Conservation (phyloP, 2,797 vertebrate genomes). For the Pseudomugil tenellus region DNA sequence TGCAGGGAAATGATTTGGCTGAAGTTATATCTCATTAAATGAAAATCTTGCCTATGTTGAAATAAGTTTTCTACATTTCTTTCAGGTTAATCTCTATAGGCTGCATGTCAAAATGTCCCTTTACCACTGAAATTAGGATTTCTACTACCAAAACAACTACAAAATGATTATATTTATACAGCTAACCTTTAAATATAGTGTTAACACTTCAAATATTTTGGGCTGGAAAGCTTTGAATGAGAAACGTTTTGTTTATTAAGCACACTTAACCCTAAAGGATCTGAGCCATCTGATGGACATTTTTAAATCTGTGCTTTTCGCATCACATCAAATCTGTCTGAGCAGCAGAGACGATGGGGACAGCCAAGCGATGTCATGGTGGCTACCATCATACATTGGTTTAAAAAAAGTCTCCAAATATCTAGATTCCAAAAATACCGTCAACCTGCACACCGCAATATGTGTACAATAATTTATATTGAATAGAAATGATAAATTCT, state of each 20-base stretch:
- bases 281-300: neutral
- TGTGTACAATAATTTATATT: neutral
- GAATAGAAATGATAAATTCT: neutral
- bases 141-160: too few species aligned
- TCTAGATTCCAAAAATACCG: neutral
- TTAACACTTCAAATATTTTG: neutral
- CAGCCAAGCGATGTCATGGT: neutral
- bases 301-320: neutral
- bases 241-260: neutral
- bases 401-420: neutral
- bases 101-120: too few species aligned
- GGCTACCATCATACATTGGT: neutral
- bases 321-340: neutral
- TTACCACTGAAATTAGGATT: too few species aligned
- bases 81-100: neutral
- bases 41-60: neutral
- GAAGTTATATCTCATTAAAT: too few species aligned
- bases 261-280: neutral
- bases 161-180: too few species aligned
- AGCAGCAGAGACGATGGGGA: neutral
- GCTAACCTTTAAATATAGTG: neutral
- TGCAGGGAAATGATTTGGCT: too few species aligned
- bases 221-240: neutral
- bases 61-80: neutral
- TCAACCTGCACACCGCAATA: conserved; percentile 1